Percentiles rank a stretch among this genome's conserved stretches.
These are phyloP conservation scores for Maconellicoccus hirsutus DNA, from an alignment of 1,140 invertebrate species.

Conservation along the genomic window DNA sequence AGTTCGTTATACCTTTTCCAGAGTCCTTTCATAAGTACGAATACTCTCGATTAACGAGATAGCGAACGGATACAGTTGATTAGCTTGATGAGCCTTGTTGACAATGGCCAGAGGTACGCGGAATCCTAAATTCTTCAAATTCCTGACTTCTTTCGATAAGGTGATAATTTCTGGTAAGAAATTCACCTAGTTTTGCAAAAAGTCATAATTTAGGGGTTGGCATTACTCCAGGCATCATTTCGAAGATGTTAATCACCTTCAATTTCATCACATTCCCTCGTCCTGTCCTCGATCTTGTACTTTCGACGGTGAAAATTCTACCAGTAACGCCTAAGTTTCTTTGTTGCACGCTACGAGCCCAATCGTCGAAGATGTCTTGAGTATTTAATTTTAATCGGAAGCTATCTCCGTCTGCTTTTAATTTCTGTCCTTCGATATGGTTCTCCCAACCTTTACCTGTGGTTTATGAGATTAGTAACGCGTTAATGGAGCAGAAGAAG, in stretches of 20 bases:
- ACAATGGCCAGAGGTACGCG: slow-evolving; percentile 94
- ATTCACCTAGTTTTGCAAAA: slow-evolving; percentile 43
- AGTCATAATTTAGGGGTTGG: background rate
- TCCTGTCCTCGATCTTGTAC: slow-evolving; percentile 62
- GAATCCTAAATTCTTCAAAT: slow-evolving; percentile 92
- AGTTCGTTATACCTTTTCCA: slow-evolving; percentile 71
- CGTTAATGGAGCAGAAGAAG: background rate
- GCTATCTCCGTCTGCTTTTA: slow-evolving; percentile 95
- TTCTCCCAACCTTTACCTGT: slow-evolving; percentile 95
- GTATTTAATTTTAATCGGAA: slow-evolving; percentile 92
- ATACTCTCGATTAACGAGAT: slow-evolving; percentile 98
- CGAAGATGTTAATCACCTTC: slow-evolving; percentile 52
- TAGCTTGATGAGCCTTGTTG: slow-evolving; percentile 97
- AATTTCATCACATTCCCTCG: slow-evolving; percentile 82
- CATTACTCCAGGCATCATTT: too few relatives aligned
- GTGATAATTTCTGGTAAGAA: slow-evolving; percentile 98
- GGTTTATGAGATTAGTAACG: slow-evolving; percentile 17
- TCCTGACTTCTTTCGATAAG: slow-evolving; percentile 94
- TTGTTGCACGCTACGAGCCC: slow-evolving; percentile 89
- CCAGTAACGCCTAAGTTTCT: slow-evolving; percentile 87
- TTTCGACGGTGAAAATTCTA: slow-evolving; percentile 90
- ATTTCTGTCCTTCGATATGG: slow-evolving; percentile 95
- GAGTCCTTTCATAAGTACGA: slow-evolving; percentile 86
- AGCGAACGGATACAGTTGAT: slow-evolving; percentile 96
- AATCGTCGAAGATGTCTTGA: slow-evolving; percentile 94